A percentile compares a stretch with the other conserved stretches of the same genome.
phyloP scores from a whole-genome alignment of 2,113 vertebrate genomes.

The Notechis scutatus region DNA sequence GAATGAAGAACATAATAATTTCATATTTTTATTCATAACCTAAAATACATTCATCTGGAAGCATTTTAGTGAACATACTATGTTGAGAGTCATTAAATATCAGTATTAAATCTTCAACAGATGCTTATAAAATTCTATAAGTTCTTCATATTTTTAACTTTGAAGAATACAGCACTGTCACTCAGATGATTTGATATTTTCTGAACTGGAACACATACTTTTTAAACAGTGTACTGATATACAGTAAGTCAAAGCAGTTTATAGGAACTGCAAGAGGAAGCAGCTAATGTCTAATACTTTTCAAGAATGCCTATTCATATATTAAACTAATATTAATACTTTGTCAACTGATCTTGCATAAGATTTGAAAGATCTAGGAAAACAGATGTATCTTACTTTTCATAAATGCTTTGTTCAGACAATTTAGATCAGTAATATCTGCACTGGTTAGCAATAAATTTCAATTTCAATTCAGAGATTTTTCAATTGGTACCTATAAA shows the following conservation, averaged over 20 bases:
- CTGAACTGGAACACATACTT: background rate
- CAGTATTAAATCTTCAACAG: background rate
- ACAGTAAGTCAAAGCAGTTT: background rate
- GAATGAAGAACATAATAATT: background rate
- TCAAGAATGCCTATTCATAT: background rate
- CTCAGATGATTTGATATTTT: background rate
- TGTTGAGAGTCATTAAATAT: background rate
- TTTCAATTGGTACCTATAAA: background rate
- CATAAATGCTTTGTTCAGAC: background rate
- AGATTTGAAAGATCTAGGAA: background rate
- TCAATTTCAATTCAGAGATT: background rate
- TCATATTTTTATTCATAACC: background rate
- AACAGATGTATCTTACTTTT: background rate
- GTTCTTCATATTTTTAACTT: background rate
- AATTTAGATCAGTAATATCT: background rate
- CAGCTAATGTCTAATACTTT: background rate
- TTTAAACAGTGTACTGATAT: background rate
- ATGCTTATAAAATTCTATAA: background rate
- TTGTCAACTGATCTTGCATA: background rate
- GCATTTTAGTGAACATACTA: background rate
- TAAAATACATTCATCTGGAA: background rate
- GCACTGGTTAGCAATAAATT: background rate
- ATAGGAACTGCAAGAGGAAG: background rate
- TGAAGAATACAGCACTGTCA: background rate
- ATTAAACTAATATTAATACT: background rate